These are phyloP conservation scores for Astreopora myriophthalma DNA, from an alignment of 64 coral and sea anemone species.

Conservation along the genomic window DNA sequence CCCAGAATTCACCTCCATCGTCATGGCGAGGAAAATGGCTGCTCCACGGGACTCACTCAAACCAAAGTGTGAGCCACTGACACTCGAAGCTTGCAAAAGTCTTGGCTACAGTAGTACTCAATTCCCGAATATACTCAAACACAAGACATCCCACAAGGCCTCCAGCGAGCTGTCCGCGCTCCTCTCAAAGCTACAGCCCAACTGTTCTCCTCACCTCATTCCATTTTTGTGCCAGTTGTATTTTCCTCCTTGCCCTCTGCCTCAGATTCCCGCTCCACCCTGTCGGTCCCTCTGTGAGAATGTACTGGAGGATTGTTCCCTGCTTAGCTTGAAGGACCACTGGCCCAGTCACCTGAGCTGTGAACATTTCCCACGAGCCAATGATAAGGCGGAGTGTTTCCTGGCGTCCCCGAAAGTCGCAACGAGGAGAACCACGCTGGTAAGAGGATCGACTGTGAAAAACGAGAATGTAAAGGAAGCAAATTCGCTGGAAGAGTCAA, in stretches of 20 bases:
- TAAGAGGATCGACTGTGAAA: neutral
- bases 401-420: neutral
- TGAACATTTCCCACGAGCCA: conserved; percentile 22
- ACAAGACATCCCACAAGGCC: neutral
- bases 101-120: conserved; percentile 1
- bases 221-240: conserved; percentile 43
- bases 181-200: conserved; percentile 29
- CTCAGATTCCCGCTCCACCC: conserved; percentile 15
- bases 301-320: conserved; percentile 22
- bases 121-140: conserved; percentile 2
- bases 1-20: neutral
- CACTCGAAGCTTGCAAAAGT: neutral
- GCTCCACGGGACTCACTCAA: neutral
- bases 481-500: neutral
- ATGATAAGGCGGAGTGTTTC: neutral
- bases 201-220: conserved; percentile 22
- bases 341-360: conserved; percentile 50
- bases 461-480: neutral
- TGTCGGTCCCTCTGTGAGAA: conserved; percentile 56
- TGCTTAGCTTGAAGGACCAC: neutral
- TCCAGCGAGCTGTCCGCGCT: neutral
- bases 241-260: conserved; percentile 23
- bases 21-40: neutral
- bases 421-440: neutral
- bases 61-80: conserved; percentile 8